Percentiles rank a stretch among this genome's conserved stretches.
Evolutionary conservation across 1,140 invertebrate genomes (phyloP).

Genomic region (Diabrotica undecimpunctata): DNA sequence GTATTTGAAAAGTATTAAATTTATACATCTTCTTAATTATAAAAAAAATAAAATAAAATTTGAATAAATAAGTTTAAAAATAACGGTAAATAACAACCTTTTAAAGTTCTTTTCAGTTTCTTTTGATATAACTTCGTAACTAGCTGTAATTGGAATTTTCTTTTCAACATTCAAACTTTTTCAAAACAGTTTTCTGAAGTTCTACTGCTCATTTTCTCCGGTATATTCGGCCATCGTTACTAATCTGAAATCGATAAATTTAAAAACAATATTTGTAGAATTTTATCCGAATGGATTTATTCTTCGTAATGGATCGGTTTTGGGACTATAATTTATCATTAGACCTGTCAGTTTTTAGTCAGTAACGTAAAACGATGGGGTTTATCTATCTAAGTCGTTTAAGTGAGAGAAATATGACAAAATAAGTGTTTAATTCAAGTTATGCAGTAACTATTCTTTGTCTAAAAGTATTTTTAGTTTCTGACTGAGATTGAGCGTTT

Average conservation of each 20-base stretch:
- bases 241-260: background rate
- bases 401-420: no score
- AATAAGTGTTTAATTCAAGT: no score
- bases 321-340: background rate
- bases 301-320: background rate
- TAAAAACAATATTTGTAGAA: slow-evolving; percentile 3
- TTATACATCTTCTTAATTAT: no score
- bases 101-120: background rate
- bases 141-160: slow-evolving; percentile 2
- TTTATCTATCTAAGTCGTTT: no score
- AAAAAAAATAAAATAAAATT: no score
- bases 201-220: background rate
- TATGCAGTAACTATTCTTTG: no score
- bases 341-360: background rate
- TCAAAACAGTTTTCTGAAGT: background rate
- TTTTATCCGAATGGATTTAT: background rate
- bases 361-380: no score
- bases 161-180: background rate
- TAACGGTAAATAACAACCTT: no score
- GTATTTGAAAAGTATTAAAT: no score
- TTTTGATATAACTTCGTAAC: background rate
- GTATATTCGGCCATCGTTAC: background rate
- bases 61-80: no score
- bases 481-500: no score
- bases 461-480: no score